Evolutionary conservation across 23 tunicate species (phyloP), one percentile per base, ranked within the genome.

Genomic region (Diplosoma virens): DNA sequence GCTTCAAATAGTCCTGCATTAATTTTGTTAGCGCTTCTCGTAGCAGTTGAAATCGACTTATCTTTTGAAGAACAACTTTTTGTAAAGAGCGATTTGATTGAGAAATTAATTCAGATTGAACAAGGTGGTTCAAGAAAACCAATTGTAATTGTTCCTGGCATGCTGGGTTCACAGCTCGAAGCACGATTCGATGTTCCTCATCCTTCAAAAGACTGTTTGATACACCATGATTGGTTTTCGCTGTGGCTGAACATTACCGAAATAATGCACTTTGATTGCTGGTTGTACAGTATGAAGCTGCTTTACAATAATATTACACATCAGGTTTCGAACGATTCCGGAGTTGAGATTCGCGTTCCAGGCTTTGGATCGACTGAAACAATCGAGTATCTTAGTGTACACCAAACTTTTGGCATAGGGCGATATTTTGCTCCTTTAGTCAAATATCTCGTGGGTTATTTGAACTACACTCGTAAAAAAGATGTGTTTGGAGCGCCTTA

Each of bases 401-500:
- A 85, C 61, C 60, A 75, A 36, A 63, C 76, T 60, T 85, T 73
- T 25, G n/a, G 55, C 63, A 81, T 90, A 3, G 87, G 97, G 48
- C 59, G 72, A 31, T 92, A 92, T 76, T 92, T 92, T 47, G 80
- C 69, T 3, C 84, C 90, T 7, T 33, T 92, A 17, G 91, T 85
- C 26, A 33, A 76, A 9, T 76, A 65, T 70, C 17, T 92, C 65
- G 54, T 50, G 0, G 30, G 41, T 4, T 47, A 45, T 33, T 53
- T 81, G 30, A 92, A 92, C 0, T 92, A 92, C 36, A 81, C 36
- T 14, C 45, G 73, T 60, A 58, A 34, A 22, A 77, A 73, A 35
- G 88, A 92, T 61, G 37, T 92, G 23, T 73, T 71, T 80, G 97
- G 97, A 26, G 97, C 97, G 11, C 87, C 97, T 35, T 92, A 73